Conservation (phyloP, 2,113 vertebrate species). For the Morone chrysops region DNA sequence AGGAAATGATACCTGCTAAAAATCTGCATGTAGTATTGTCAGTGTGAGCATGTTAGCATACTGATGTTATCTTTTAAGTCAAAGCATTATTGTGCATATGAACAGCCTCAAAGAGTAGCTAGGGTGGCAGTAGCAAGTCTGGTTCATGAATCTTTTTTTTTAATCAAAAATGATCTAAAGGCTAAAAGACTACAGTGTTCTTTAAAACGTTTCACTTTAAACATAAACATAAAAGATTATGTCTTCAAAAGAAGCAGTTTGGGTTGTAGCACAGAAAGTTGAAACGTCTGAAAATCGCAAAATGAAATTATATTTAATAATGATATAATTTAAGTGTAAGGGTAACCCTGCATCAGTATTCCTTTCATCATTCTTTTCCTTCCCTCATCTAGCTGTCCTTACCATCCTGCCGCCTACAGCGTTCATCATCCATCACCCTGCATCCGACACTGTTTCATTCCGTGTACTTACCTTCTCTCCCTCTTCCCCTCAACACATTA, state of each 20-base stretch:
- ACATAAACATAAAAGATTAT: too few species aligned
- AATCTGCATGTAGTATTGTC: background rate
- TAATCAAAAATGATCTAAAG: background rate
- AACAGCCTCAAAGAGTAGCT: too few species aligned
- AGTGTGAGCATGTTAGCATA: background rate
- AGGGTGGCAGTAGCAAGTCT: too few species aligned
- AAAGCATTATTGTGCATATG: too few species aligned
- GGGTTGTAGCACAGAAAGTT: background rate
- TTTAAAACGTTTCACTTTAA: too few species aligned
- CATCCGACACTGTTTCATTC: slow-evolving; percentile 43
- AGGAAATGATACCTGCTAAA: background rate
- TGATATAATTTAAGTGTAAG: background rate
- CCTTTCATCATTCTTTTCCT: slow-evolving; percentile 29
- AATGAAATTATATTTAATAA: background rate
- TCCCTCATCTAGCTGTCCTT: slow-evolving; percentile 35
- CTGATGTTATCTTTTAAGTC: background rate
- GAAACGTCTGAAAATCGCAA: background rate
- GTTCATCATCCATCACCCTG: slow-evolving; percentile 57
- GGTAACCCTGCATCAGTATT: slow-evolving; percentile 31
- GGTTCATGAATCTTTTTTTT: too few species aligned
- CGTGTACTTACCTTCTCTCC: slow-evolving; percentile 50
- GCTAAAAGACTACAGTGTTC: too few species aligned
- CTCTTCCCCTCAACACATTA: slow-evolving; percentile 54
- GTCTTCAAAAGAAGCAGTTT: background rate
- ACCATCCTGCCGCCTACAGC: slow-evolving; percentile 36